Evolutionary conservation across 2,113 vertebrate genomes (phyloP).

Genomic region (Bubo bubo): DNA sequence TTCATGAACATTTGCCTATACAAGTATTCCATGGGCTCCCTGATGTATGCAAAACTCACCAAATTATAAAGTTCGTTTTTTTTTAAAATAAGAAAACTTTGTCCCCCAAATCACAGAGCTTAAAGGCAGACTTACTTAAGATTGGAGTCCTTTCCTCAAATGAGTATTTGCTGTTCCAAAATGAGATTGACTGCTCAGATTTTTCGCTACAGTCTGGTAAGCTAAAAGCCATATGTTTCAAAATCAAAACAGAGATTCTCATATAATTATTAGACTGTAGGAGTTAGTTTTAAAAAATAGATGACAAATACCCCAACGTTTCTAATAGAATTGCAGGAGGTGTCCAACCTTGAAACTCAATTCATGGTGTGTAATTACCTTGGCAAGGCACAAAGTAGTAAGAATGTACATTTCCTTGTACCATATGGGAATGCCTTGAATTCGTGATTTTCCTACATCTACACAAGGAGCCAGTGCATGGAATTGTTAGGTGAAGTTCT

Average conservation of each 20-base stretch:
- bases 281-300: neutral
- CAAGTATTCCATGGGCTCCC: neutral
- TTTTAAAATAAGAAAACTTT: neutral
- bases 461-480: neutral
- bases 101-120: fast-evolving
- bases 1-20: neutral
- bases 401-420: constrained; percentile 1
- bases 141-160: neutral
- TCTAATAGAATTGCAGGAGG: constrained; percentile 15
- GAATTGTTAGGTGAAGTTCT: constrained; percentile 13
- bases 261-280: constrained; percentile 7
- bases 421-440: constrained; percentile 6
- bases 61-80: neutral
- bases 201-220: neutral
- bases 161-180: neutral
- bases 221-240: neutral
- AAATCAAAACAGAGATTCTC: constrained; percentile 5
- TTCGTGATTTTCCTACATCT: neutral
- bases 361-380: constrained; percentile 44
- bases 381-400: constrained; percentile 24
- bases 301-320: neutral
- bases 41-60: fast-evolving
- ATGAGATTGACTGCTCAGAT: constrained; percentile 9
- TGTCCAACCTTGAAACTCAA: constrained; percentile 49
- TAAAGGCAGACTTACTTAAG: neutral